phyloP scores from a whole-genome alignment of 1,140 invertebrate genomes.

The Drosophila ercepeae region DNA sequence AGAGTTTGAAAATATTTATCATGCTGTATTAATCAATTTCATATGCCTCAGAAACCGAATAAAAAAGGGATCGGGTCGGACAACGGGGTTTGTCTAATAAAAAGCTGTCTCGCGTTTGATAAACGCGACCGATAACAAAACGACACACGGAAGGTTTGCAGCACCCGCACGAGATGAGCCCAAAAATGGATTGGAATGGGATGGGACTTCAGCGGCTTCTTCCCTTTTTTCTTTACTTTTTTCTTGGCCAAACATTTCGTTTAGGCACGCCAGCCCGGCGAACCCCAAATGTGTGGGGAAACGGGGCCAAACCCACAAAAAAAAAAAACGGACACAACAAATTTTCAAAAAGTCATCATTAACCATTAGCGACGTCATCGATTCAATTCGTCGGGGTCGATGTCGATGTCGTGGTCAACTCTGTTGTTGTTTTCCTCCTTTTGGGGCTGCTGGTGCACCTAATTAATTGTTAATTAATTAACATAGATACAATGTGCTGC shows the following conservation, averaged over 20 bases:
- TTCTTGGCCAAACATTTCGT: conserved; percentile 61
- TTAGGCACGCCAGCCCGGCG: conserved; percentile 69
- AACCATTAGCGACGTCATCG: conserved; percentile 80
- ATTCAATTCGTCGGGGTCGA: conserved; percentile 47
- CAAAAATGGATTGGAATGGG: conserved; percentile 6
- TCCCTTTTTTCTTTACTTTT: conserved; percentile 8
- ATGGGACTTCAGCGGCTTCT: conserved; percentile 42
- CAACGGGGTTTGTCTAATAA: conserved; percentile 49
- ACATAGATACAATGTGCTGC: conserved; percentile 69
- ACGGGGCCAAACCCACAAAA: conserved; percentile 71
- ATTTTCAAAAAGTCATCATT: conserved; percentile 70
- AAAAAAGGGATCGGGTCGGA: conserved; percentile 9
- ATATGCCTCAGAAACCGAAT: conserved; percentile 57
- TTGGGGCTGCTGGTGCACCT: conserved; percentile 44
- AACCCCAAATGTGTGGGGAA: conserved; percentile 26
- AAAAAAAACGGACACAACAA: conserved; percentile 21
- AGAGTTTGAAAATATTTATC: conserved; percentile 73
- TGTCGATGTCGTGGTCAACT: conserved; percentile 31
- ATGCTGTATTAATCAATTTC: conserved; percentile 80
- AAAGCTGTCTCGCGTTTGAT: conserved; percentile 72
- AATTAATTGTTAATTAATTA: conserved; percentile 83
- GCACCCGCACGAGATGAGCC: conserved; percentile 55
- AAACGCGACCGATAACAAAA: conserved; percentile 64
- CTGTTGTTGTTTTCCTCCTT: conserved; percentile 17
- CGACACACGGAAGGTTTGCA: conserved; percentile 47